Conservation (phyloP, 2,797 vertebrate species). For the Phataginus tricuspis region DNA sequence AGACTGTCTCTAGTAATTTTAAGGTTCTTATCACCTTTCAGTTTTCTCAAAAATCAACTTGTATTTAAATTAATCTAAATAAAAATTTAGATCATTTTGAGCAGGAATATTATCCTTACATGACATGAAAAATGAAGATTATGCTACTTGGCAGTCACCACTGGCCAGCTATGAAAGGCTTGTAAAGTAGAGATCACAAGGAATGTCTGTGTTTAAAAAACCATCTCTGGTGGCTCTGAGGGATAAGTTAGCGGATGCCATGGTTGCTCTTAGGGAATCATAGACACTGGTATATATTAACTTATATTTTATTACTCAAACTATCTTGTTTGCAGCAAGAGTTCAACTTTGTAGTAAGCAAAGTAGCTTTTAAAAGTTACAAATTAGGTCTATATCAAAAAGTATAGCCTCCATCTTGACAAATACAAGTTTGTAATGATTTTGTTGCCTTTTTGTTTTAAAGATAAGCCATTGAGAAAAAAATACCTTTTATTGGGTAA, state of each 20-base stretch:
- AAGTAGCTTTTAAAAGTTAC: background rate
- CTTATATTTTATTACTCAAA: background rate
- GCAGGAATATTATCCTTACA: background rate
- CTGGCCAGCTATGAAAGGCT: background rate
- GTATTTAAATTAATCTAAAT: constrained; percentile 8
- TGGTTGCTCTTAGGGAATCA: background rate
- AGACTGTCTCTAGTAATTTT: background rate
- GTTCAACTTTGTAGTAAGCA: background rate
- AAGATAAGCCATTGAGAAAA: background rate
- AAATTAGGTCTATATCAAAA: background rate
- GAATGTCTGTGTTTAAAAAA: background rate
- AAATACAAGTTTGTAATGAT: background rate
- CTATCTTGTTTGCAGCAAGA: background rate
- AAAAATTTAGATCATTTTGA: background rate
- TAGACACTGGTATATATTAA: background rate
- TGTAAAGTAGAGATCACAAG: background rate
- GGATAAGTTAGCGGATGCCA: background rate
- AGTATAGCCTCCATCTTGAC: background rate
- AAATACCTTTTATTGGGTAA: background rate
- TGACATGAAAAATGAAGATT: background rate
- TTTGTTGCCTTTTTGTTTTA: background rate
- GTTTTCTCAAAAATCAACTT: constrained; percentile 6
- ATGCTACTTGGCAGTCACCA: background rate
- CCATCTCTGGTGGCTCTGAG: background rate
- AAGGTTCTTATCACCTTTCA: background rate